phyloP scores from a whole-genome alignment of 2,113 vertebrate genomes.

The Mirza zaza region DNA sequence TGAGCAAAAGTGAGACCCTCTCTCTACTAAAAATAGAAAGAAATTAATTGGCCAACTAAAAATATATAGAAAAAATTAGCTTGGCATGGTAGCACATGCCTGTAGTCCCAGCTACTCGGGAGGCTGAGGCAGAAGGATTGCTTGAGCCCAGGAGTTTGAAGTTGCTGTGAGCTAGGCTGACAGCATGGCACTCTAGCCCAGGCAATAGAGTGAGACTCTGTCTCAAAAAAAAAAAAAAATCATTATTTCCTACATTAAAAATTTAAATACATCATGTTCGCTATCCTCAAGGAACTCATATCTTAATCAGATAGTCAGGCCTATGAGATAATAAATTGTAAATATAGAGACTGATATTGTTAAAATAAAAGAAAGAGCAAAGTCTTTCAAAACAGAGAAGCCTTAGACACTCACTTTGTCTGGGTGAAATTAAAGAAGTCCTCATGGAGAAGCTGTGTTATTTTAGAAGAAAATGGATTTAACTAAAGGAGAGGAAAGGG shows the following conservation, averaged over 20 bases:
- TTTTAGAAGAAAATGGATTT: not conserved
- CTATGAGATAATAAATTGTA: not conserved
- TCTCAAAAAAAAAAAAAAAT: not conserved
- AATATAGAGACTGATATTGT: not conserved
- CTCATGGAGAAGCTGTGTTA: not conserved
- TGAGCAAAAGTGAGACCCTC: too few species aligned
- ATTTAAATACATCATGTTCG: not conserved
- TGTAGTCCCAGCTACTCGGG: too few species aligned
- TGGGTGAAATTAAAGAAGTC: not conserved
- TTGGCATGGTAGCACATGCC: too few species aligned
- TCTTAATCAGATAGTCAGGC: not conserved
- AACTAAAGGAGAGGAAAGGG: not conserved
- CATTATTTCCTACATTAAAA: not conserved
- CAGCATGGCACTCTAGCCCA: too few species aligned
- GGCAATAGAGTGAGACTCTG: too few species aligned
- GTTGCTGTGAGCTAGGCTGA: too few species aligned
- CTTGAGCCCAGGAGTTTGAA: too few species aligned
- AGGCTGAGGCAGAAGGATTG: too few species aligned
- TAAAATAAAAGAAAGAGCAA: not conserved
- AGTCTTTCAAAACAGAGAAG: not conserved
- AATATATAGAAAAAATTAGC: too few species aligned
- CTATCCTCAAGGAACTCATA: not conserved
- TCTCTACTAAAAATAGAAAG: too few species aligned
- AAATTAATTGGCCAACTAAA: too few species aligned
- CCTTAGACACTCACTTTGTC: not conserved